These are phyloP conservation scores for Galemys pyrenaicus DNA, from an alignment of 2,113 vertebrate genomes.

Conservation along the genomic window DNA sequence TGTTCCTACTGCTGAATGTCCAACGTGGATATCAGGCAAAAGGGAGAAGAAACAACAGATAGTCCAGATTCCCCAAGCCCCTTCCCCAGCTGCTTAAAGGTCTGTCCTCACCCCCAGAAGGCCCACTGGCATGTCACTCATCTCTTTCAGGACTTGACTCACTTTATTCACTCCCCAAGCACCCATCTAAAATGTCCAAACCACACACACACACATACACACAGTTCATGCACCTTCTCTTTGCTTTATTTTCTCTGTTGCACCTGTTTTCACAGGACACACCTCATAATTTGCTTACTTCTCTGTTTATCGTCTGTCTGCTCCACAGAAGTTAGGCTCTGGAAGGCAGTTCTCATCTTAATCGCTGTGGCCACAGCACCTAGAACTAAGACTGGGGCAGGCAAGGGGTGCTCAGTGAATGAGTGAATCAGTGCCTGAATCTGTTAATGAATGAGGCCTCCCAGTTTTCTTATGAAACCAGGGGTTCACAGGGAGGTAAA, in stretches of 20 bases:
- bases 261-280: not conserved
- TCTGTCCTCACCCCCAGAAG: not conserved
- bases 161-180: not conserved
- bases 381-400: not conserved
- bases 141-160: not conserved
- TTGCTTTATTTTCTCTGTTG: not conserved
- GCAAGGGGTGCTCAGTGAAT: not conserved
- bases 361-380: not conserved
- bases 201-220: too few species aligned
- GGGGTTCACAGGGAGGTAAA: not conserved
- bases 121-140: not conserved
- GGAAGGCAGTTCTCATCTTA: not conserved
- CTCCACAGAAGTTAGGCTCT: not conserved
- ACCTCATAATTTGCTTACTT: not conserved
- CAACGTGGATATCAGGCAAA: not conserved
- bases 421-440: not conserved
- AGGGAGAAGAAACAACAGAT: not conserved
- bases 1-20: not conserved
- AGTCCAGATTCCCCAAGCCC: not conserved
- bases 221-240: not conserved
- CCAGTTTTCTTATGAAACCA: not conserved
- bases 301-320: not conserved
- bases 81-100: not conserved
- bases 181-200: not conserved
- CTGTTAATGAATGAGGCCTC: not conserved